Evolutionary conservation across 2,888 invertebrate genomes (phyloP).

Genomic region (Metalampra italica): DNA sequence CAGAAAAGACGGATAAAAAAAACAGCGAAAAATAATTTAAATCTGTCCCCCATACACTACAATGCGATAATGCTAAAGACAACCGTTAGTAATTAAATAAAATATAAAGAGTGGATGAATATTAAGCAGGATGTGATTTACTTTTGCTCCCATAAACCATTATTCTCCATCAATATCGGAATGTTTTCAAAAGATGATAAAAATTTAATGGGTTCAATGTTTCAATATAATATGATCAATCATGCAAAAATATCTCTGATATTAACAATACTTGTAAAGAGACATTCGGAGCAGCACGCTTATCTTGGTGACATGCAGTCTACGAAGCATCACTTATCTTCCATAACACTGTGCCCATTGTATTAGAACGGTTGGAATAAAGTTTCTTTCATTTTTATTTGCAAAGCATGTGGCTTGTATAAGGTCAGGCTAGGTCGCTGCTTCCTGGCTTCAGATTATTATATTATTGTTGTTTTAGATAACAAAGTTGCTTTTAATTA

Average conservation of each 20-base stretch:
- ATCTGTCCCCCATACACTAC: too few relatives aligned
- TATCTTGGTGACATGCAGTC: slow-evolving; percentile 73
- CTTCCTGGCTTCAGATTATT: slow-evolving; percentile 62
- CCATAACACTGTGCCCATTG: slow-evolving; percentile 41
- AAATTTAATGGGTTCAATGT: background rate
- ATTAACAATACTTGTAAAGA: background rate
- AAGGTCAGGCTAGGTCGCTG: slow-evolving; percentile 50
- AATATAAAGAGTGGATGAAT: too few relatives aligned
- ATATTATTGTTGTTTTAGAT: slow-evolving; percentile 37
- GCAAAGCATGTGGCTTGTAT: slow-evolving; percentile 24
- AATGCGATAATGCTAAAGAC: too few relatives aligned
- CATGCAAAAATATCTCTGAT: background rate
- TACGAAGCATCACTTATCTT: slow-evolving; percentile 45
- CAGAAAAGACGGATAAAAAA: too few relatives aligned
- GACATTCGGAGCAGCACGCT: slow-evolving; percentile 20
- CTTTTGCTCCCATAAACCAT: too few relatives aligned
- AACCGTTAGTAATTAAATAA: too few relatives aligned
- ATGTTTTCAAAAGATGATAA: too few relatives aligned
- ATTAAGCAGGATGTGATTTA: too few relatives aligned
- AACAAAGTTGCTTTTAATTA: slow-evolving; percentile 57
- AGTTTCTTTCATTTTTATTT: slow-evolving; percentile 58
- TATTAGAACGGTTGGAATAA: slow-evolving; percentile 26
- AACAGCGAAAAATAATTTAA: too few relatives aligned
- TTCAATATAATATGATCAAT: background rate
- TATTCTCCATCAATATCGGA: too few relatives aligned